Base-by-base conservation (phyloP, 2,797 vertebrate genomes). In the Lepilemur septentrionalis region DNA sequence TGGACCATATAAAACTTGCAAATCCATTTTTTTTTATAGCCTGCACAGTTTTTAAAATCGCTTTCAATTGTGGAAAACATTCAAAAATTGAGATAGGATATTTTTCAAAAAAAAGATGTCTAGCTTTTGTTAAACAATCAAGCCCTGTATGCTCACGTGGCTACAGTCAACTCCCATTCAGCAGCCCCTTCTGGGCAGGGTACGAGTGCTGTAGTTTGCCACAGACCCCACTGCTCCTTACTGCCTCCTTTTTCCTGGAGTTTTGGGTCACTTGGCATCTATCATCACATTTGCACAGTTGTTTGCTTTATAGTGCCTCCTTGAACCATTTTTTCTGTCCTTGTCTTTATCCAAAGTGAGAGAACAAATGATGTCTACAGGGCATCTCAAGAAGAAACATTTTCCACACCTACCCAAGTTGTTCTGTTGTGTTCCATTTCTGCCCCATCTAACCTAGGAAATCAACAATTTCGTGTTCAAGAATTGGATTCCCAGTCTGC, bases 11-110 rank as follows among this genome's bases (percentile, higher is more conserved):
- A 14, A 1, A 12, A 13, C 14, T 22, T 46, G n/a, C 30, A 82
- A 38, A 20, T 70, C 65, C 52, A 15, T 70, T 63, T 72, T 13
- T 80, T 43, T 57, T 57, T 57, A 25, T 57, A 38, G n/a, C 10
- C 30, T 69, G n/a, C 4, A n/a, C 12, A 9, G 61, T 32, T 87
- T 55, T 94, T 48, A 2, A 1, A 41, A 50, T 46, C 23, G 32
- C 48, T 73, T 80, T 76, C 14, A 70, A 61, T 69, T 89, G 70
- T 84, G 28, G 43, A 59, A 90, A 93, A 63, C 13, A 73, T 52
- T 43, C 83, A 48, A 70, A 81, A 86, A 50, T 87, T 20, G 46
- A 89, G 13, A 28, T 28, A 35, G 2, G 17, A 41, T 14, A 23
- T 73, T 93, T 4, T 1, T n/a, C 6, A 8, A 59, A 57, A 75